Percentiles rank a stretch among this genome's conserved stretches.
Evolutionary conservation across 2,113 vertebrate genomes (phyloP).

Genomic region (Corythaixoides concolor): DNA sequence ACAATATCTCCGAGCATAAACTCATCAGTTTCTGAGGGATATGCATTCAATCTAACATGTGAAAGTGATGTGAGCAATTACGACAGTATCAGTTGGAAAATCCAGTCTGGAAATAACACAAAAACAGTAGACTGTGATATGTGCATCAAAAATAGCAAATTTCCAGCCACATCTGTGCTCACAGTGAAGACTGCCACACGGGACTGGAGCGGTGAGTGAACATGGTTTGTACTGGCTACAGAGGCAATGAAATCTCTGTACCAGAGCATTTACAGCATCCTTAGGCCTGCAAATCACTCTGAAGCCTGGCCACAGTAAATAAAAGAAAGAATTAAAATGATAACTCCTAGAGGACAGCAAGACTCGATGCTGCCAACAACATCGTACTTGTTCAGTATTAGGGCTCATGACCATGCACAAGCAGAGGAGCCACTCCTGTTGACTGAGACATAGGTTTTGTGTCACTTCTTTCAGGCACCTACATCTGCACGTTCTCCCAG

Average conservation of each 20-base stretch:
- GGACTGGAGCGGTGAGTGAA: slow-evolving; percentile 73
- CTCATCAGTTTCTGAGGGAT: slow-evolving; percentile 55
- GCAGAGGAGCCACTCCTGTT: not conserved
- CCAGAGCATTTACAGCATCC: not conserved
- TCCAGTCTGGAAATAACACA: slow-evolving; percentile 31
- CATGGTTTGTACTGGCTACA: not conserved
- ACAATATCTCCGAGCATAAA: slow-evolving; percentile 46
- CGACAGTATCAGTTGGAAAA: slow-evolving; percentile 70
- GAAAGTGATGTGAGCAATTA: slow-evolving; percentile 63
- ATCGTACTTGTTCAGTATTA: not conserved
- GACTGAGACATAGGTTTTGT: not conserved
- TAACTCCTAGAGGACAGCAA: not conserved
- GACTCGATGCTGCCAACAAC: not conserved
- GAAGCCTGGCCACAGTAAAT: not conserved
- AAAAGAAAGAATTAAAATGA: not conserved
- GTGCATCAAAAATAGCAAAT: not conserved
- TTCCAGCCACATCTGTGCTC: slow-evolving; percentile 26
- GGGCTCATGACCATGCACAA: not conserved
- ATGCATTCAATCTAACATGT: slow-evolving; percentile 60
- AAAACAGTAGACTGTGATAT: not conserved
- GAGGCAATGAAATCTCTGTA: not conserved
- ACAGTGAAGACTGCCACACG: slow-evolving; percentile 19
- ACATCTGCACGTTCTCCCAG: slow-evolving; percentile 71
- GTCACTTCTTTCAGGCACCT: slow-evolving; percentile 65
- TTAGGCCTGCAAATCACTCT: not conserved